Base-by-base conservation (phyloP, 2,797 vertebrate genomes). In the Micrastur ruficollis region DNA sequence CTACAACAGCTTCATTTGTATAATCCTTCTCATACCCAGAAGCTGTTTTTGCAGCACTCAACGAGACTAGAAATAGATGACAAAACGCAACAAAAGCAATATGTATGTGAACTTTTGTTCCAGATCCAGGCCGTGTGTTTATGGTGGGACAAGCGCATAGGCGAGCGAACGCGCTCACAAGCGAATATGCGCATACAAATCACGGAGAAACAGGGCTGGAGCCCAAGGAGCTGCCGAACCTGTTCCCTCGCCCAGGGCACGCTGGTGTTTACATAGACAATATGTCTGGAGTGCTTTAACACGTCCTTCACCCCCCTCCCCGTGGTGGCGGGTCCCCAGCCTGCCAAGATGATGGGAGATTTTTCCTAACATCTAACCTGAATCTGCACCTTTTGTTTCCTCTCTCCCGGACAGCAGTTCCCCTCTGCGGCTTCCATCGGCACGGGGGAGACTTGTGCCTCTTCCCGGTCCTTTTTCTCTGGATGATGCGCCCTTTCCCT, bases 401-500 rank as follows among this genome's bases (percentile, higher is more conserved):
- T 49, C 10, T 40, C 7, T 44, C 26, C 68, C 3, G 0, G 29
- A 5, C 19, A 27, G 61, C 61, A 50, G 47, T 0, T 67, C 58
- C 70, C 52, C 15, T 34, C 68, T 12, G 0, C 0, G 2, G 44
- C 42, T 62, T 42, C 38, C 29, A 4, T 6, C 8, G 3, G 29
- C 12, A 2, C 1, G 0, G 17, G 36, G 59, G 34, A 21, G 18
- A 1, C 4, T 2, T 4, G 17, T 4, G 66, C 53, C 58, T 22
- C 58, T 31, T 23, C 50, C 49, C 19, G 0, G 32, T 3, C 63
- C 53, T 11, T 0, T 31, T 78, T 7, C 68, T 42, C n/a, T 5
- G 16, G 32, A 1, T 0, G 2, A 31, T 2, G 29, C 9, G 4
- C 22, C 36, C 2, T 6, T 11, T 58, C 67, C 42, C n/a, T 18